Base-by-base conservation (phyloP, 2,888 invertebrate genomes). In the Hecatera dysodea region DNA sequence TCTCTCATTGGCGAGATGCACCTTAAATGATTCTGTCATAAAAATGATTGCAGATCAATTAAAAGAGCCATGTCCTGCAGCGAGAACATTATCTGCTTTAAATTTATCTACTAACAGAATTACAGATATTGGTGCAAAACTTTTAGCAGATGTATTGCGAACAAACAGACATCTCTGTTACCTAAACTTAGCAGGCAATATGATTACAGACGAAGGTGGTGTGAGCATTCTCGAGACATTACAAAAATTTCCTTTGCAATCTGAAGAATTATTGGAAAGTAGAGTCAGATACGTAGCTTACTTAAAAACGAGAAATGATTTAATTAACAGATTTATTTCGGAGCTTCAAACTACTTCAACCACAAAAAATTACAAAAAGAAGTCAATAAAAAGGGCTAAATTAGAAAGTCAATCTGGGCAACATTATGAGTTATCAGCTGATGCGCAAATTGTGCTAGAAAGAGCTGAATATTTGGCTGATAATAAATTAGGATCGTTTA, bases 31-130 rank as follows among this genome's bases (percentile, higher is more conserved):
- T 67, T 44, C n/a, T 1, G 78, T 82, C 2, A 5, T 93, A 0
- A 81, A 88, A 72, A 86, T 72, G 4, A 89, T 95, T 2, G 82
- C 90, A 6, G 75, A 74, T 0, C 86, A 82, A 46, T 62, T 94
- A 1, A 27, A 27, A 0, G 75, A 84, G 50, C 88, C 90, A 0
- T 62, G 69, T 19, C 86, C 90, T 3, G 88, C 91, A 1, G 91
- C 93, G 0, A 88, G 85, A 70, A 82, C 82, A 5, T 72, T 95
- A 53, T 64, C 69, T 1, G 74, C 87, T 17, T 78, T 94, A 0
- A 94, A 93, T 75, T 71, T 95, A 46, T 83, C 93, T 2, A 87
- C 91, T 0, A 94, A 95, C 53, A 86, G 67, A 64, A 93, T 95
- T 12, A 92, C 93, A 1, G 90, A 94, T 81, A 17, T 73, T 0